A percentile compares a stretch with the other conserved stretches of the same genome.
Conservation (phyloP, 2,888 invertebrate genomes). For the Lasioglossum morio region DNA sequence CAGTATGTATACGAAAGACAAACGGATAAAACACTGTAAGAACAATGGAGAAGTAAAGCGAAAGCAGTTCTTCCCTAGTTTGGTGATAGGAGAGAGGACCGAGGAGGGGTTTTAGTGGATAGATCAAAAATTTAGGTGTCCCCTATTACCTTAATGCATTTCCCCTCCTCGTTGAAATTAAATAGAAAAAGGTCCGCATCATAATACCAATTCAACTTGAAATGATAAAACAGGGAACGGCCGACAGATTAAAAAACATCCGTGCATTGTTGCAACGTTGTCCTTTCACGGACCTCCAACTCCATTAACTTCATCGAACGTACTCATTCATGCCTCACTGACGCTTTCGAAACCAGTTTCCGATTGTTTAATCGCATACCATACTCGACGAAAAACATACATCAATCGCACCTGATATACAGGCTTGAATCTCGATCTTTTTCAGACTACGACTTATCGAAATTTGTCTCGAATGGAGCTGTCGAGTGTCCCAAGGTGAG, state of each 20-base stretch:
- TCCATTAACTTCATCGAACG: background rate
- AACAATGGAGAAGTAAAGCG: no score
- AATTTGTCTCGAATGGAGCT: background rate
- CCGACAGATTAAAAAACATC: background rate
- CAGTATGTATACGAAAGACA: no score
- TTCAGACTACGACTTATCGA: constrained; percentile 15
- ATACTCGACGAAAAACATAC: background rate
- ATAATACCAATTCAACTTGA: no score
- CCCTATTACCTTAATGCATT: no score
- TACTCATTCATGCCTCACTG: background rate
- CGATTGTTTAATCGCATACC: background rate
- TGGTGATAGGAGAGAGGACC: no score
- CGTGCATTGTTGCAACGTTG: background rate
- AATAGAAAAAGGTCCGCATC: constrained; percentile 6
- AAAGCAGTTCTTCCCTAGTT: no score
- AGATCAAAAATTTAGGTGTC: no score
- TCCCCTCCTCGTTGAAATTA: no score
- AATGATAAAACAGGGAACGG: background rate
- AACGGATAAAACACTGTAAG: no score
- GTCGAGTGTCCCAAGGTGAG: constrained; percentile 37
- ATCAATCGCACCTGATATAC: background rate
- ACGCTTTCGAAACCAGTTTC: background rate
- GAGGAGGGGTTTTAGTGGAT: no score
- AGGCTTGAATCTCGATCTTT: background rate
- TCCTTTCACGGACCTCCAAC: background rate